Evolutionary conservation across 2,113 vertebrate genomes (phyloP), one percentile per base, ranked within the genome.

Genomic region (Balaenoptera acutorostrata): DNA sequence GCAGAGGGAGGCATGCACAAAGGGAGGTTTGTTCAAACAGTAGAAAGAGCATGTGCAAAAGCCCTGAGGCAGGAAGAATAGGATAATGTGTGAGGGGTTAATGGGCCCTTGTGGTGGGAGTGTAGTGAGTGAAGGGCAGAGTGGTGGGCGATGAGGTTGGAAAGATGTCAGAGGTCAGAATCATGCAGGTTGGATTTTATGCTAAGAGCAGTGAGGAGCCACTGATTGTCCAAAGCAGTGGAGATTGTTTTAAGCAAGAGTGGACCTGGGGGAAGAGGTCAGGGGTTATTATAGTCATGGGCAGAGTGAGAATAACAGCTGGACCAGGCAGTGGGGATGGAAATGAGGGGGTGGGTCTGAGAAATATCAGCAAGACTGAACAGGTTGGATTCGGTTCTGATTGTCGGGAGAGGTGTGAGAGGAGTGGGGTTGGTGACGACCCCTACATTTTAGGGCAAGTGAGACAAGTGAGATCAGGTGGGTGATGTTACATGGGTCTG

Each of bases 191-290:
- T 52, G 25, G 57, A 64, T 77, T 78, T 78, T 31, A 66, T 29
- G 64, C 78, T 44, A 31, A 75, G 36, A 69, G 44, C 77, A 57
- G 52, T 25, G 46, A 69, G 93, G 57, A 95, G 78, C 86, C 3
- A 8, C 44, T 57, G 44, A 21, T n/a, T 11, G 57, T 74, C 64
- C 36, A n/a, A 44, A 74, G 93, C 66, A 74, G 68, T 29, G 55
- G 69, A 27, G 68, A 29, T 75, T 83, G 57, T 83, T 74, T 89
- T 44, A 83, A 57, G 57, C 77, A 74, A 64, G 86, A 95, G 68
- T 64, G n/a, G 57, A 59, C 52, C 20, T 33, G 61, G 27, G 71
- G 11, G 81, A 46, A 78, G 81, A 78, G 41, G 69, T 41, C 25
- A 52, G 59, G 63, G 46, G 36, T 77, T 59, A 74, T 57, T 5